A percentile compares a stretch with the other conserved stretches of the same genome.
Evolutionary conservation across 2,888 invertebrate genomes (phyloP).

Genomic region (Eupithecia centaureata): DNA sequence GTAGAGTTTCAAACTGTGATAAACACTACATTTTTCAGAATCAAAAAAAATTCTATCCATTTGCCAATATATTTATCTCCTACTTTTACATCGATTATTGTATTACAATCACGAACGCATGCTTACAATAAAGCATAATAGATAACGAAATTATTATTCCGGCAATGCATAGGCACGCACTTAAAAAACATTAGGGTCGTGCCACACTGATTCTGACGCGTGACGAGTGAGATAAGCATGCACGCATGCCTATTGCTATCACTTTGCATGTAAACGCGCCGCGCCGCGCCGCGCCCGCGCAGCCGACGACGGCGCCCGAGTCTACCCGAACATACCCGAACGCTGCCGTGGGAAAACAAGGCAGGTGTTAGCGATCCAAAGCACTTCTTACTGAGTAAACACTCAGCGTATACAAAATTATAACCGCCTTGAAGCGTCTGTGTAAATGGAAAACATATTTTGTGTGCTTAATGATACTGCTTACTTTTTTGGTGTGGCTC

Average conservation of each 20-base stretch:
- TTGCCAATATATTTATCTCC: not conserved
- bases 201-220: constrained; percentile 64
- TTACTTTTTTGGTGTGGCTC: constrained; percentile 77
- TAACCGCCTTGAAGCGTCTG: constrained; percentile 81
- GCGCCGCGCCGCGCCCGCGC: constrained; percentile 59
- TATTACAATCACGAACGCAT: constrained; percentile 36
- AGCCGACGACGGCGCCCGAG: constrained; percentile 62
- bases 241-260: constrained; percentile 47
- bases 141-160: constrained; percentile 44
- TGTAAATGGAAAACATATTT: constrained; percentile 84
- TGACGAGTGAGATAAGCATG: constrained; percentile 57
- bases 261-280: constrained; percentile 59
- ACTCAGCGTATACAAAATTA: constrained; percentile 83
- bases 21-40: no score
- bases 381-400: constrained; percentile 84
- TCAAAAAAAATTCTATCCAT: no score
- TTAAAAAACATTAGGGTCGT: constrained; percentile 58
- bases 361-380: constrained; percentile 82
- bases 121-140: constrained; percentile 36
- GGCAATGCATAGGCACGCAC: constrained; percentile 51
- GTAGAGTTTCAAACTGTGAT: no score
- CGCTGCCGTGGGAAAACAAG: constrained; percentile 78
- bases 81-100: constrained; percentile 4
- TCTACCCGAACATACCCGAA: constrained; percentile 69
- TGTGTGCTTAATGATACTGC: constrained; percentile 83